Conservation (phyloP, 2,888 invertebrate genomes). For the Fragum sueziense region DNA sequence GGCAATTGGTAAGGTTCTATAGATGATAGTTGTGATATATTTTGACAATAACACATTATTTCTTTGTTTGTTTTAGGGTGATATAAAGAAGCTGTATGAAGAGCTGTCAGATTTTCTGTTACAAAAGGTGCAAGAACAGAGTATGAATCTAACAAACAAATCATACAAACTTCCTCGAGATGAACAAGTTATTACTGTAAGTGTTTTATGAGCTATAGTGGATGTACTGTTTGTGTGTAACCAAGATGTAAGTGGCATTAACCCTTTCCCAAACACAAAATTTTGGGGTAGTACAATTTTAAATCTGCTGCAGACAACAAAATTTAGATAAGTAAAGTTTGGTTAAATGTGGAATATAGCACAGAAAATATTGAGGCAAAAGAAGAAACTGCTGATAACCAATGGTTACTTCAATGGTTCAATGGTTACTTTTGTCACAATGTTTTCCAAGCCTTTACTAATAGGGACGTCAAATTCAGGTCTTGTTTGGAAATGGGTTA, state of each 20-base stretch:
- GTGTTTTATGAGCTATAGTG: slow-evolving; percentile 9
- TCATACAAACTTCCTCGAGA: slow-evolving; percentile 61
- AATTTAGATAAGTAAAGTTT: too few species aligned
- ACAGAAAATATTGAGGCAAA: too few species aligned
- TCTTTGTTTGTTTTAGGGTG: slow-evolving; percentile 63
- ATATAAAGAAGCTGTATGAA: slow-evolving; percentile 67
- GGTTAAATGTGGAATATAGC: too few species aligned
- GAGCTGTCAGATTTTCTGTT: slow-evolving; percentile 71
- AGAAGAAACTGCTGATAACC: too few species aligned
- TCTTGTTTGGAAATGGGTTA: too few species aligned
- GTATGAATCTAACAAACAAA: slow-evolving; percentile 70
- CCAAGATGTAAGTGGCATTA: not conserved
- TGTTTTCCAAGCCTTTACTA: not conserved
- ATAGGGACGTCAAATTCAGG: too few species aligned
- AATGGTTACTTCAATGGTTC: not conserved
- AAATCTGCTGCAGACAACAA: too few species aligned
- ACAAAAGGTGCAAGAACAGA: slow-evolving; percentile 71
- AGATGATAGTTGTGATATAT: too few species aligned
- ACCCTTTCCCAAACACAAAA: too few species aligned
- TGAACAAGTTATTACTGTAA: slow-evolving; percentile 67
- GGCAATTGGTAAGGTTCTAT: too few species aligned
- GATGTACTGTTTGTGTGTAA: not conserved
- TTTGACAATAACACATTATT: too few species aligned
- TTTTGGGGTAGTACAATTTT: too few species aligned
- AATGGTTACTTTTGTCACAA: not conserved